Conservation (phyloP, 2,797 vertebrate species). For the Chaetodon trifasciatus region DNA sequence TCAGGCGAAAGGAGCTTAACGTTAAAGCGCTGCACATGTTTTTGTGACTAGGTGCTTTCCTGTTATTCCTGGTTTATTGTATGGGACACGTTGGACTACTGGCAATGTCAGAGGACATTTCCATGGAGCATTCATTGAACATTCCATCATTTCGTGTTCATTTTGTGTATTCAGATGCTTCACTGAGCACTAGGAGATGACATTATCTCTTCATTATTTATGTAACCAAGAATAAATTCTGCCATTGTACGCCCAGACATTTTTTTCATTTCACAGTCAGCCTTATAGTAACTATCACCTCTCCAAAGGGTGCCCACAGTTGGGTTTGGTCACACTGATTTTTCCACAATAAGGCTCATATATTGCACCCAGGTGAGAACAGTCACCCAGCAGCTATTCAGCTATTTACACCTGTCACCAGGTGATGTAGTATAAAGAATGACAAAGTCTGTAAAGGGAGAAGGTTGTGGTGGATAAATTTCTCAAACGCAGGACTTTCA, state of each 20-base stretch:
- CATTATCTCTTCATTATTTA: slow-evolving; percentile 22
- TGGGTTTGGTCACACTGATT: not conserved
- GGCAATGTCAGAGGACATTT: slow-evolving; percentile 39
- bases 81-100: slow-evolving; percentile 40
- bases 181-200: not conserved
- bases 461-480: no score
- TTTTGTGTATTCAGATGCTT: not conserved
- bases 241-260: not conserved
- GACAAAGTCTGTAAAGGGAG: no score
- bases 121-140: slow-evolving; percentile 26
- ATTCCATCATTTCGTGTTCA: slow-evolving; percentile 15
- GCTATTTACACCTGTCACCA: no score
- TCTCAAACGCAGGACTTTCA: no score
- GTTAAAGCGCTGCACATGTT: slow-evolving; percentile 56
- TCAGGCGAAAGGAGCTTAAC: slow-evolving; percentile 57
- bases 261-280: not conserved
- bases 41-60: slow-evolving; percentile 56
- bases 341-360: not conserved
- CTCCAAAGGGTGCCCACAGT: no score
- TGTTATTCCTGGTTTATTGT: slow-evolving; percentile 47
- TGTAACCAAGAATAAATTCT: slow-evolving; percentile 22
- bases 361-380: no score
- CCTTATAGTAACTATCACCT: not conserved
- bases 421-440: no score
- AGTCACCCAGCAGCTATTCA: no score